A percentile compares a stretch with the other conserved stretches of the same genome.
Conservation (phyloP, 2,888 invertebrate genomes). For the Epsilonema sp. region DNA sequence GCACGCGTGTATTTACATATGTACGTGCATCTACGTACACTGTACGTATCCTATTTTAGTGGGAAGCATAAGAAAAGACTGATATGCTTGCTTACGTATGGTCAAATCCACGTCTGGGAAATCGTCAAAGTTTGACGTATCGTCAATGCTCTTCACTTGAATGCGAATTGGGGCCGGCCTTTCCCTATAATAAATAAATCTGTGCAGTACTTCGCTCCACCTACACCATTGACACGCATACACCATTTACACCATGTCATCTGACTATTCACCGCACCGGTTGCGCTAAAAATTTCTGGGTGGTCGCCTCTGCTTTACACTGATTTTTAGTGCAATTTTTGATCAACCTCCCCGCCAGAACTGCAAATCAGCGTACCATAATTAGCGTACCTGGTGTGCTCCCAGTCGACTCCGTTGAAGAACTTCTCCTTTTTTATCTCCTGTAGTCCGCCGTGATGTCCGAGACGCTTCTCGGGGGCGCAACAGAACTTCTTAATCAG, state of each 20-base stretch:
- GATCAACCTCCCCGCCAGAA: too few species aligned
- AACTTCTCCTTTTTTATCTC: slow-evolving; percentile 76
- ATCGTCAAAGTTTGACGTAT: slow-evolving; percentile 98
- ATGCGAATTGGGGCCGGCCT: slow-evolving; percentile 93
- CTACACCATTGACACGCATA: too few species aligned
- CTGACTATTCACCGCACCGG: too few species aligned
- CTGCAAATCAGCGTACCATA: too few species aligned
- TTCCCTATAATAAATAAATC: slow-evolving; percentile 38
- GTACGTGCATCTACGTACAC: too few species aligned
- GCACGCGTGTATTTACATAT: too few species aligned
- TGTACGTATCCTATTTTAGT: too few species aligned
- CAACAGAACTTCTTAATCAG: slow-evolving; percentile 62
- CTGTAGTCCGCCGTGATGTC: slow-evolving; percentile 62
- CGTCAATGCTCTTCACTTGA: slow-evolving; percentile 93
- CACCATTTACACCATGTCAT: too few species aligned
- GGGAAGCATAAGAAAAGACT: too few species aligned
- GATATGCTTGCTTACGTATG: slow-evolving; percentile 76
- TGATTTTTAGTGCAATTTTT: too few species aligned
- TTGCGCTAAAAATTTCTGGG: too few species aligned
- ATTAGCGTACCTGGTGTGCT: slow-evolving; percentile 55
- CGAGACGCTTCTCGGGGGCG: slow-evolving; percentile 76
- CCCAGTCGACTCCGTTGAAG: slow-evolving; percentile 91
- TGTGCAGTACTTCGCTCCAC: background rate
- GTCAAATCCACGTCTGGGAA: slow-evolving; percentile 97
- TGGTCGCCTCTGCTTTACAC: too few species aligned